Percentiles rank a stretch among this genome's conserved stretches.
Evolutionary conservation across 64 coral and sea anemone genomes (phyloP).

Genomic region (Astreopora myriophthalma): DNA sequence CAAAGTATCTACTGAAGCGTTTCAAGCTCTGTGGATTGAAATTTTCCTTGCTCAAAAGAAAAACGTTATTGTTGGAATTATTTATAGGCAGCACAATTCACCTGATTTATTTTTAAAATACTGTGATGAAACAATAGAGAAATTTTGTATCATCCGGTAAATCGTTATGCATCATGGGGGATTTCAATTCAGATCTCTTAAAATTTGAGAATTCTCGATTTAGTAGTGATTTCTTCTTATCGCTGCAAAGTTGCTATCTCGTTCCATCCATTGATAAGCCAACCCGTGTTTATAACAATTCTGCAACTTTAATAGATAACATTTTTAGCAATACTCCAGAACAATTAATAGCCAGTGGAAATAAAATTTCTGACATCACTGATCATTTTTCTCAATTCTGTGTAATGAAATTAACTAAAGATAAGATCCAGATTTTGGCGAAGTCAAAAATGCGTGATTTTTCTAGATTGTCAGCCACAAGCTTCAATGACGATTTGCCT

Average conservation of each 20-base stretch:
- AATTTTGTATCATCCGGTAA: neutral
- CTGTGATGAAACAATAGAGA: slow-evolving; percentile 27
- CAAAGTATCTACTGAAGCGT: slow-evolving; percentile 14
- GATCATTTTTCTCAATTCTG: slow-evolving; percentile 41
- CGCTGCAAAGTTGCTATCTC: slow-evolving; percentile 40
- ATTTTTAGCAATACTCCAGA: slow-evolving; percentile 46
- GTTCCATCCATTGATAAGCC: slow-evolving; percentile 47
- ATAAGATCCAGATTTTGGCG: neutral
- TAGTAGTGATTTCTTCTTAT: slow-evolving; percentile 12
- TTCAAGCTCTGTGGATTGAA: slow-evolving; percentile 28
- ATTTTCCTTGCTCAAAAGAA: slow-evolving; percentile 15
- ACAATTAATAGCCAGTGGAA: slow-evolving; percentile 5
- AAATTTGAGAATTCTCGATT: slow-evolving; percentile 21
- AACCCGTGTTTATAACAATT: slow-evolving; percentile 4
- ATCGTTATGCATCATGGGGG: neutral
- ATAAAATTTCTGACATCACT: slow-evolving; percentile 24
- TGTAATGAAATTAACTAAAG: neutral
- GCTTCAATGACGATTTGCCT: too few relatives aligned
- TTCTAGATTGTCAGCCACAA: too few relatives aligned
- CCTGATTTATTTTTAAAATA: slow-evolving; percentile 3
- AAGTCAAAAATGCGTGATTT: too few relatives aligned
- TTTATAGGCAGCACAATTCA: slow-evolving; percentile 49
- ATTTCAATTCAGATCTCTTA: slow-evolving; percentile 40
- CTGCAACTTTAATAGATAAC: slow-evolving; percentile 48
- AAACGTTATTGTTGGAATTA: slow-evolving; percentile 25